Evolutionary conservation across 2,888 invertebrate species (phyloP), one percentile per base, ranked within the genome.

Genomic region (Rhogogaster chlorosoma): DNA sequence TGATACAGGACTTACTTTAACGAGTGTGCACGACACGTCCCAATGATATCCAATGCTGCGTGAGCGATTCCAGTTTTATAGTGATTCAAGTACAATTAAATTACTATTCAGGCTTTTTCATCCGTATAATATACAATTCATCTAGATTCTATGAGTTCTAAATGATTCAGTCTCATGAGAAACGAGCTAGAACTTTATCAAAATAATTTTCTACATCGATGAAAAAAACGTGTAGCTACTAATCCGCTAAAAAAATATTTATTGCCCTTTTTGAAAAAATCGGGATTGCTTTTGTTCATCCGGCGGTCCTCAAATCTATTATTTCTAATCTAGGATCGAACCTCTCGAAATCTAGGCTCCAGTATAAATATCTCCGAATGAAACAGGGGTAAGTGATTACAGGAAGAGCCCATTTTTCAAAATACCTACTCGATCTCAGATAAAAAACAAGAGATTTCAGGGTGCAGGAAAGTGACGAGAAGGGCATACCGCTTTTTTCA

Each of bases 31-130:
- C 80, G 80, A 80, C 61, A 57, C 61, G 57, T 36, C 61, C 80
- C 80, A 80, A 61, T 38, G 80, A 80, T 80, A 80, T 80, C 80
- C 80, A 80, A 61, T 80, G 80, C 80, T 80, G 80, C 80, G 80
- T 80, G 32, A 80, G 80, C 80, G 80, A 80, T 80, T 80, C n/a
- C 57, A 80, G 32, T 80, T 80, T 61, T 80, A 80, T 61, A 61
- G 77, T 77, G 77, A 80, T 61, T 80, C 61, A 15, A 61, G 32
- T 38, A 80, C 22, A 22, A 1, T 61, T 80, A 61, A 57, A 80
- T 67, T 67, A 67, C 32, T 32, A 32, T 67, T 67, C 67, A 67
- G 67, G 67, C 32, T 67, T 32, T 67, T 6, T 18, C 61, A 26
- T 61, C 10, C 61, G 26, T 61, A 61, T 26, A 61, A 61, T 61